Conservation (phyloP, 2,797 vertebrate species). For the Chiloscyllium punctatum region DNA sequence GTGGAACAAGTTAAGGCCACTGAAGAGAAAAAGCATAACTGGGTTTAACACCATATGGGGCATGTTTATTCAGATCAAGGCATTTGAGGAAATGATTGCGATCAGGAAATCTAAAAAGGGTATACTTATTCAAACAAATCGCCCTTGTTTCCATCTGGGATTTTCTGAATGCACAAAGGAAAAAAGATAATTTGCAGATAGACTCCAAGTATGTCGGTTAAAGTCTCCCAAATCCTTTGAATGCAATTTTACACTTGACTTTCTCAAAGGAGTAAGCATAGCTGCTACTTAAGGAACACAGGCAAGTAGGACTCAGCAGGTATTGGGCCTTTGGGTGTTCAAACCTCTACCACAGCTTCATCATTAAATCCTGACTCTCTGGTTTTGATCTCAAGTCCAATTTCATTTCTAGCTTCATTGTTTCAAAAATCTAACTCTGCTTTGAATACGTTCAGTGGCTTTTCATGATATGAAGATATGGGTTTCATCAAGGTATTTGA, state of each 20-base stretch:
- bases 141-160: not conserved
- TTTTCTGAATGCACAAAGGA: not conserved
- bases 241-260: not conserved
- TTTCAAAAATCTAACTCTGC: too few relatives aligned
- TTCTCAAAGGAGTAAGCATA: not conserved
- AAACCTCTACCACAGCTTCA: too few relatives aligned
- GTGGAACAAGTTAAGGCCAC: not conserved
- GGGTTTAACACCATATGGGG: not conserved
- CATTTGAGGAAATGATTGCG: not conserved
- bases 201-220: not conserved
- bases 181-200: not conserved
- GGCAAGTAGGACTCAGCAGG: too few relatives aligned
- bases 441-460: too few relatives aligned
- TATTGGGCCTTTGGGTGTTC: too few relatives aligned
- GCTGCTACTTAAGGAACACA: not conserved
- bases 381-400: too few relatives aligned
- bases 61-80: not conserved
- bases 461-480: too few relatives aligned
- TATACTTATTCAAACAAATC: not conserved
- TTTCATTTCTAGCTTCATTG: too few relatives aligned
- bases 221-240: too few relatives aligned
- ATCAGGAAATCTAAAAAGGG: not conserved
- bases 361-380: too few relatives aligned
- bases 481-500: too few relatives aligned
- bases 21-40: not conserved